Base-by-base conservation (phyloP, 2,888 invertebrate species). In the Ochropleura leucogaster region DNA sequence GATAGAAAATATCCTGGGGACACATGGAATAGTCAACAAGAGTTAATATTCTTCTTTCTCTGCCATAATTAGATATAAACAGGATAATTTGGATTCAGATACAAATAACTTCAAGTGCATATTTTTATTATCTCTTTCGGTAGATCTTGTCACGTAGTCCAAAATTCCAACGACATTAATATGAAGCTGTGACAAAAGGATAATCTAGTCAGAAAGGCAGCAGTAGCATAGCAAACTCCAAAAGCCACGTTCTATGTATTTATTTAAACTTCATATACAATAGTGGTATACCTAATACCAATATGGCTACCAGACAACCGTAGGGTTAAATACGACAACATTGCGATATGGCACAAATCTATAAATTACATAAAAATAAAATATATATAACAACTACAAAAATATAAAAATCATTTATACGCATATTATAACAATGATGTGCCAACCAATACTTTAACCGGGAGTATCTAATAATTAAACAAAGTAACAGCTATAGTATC, bases 401-500 rank as follows among this genome's bases (percentile, higher is more conserved):
- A 30, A 30, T 30, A 30, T 30, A 30, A 30, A 1, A 12, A 55
- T 55, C 12, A 30, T 68, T 44, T 46, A 18, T 12, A 3, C 9
- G 49, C 6, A 14, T 20, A 14, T 10, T 70, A 10, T n/a, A 65
- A n/a, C n/a, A 18, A 9, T 20, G 4, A n/a, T 47, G 5, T 51
- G 0, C 10, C 7, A 66, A 42, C 44, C 9, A 55, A 16, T 16
- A 20, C 12, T 20, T 72, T 30, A 30, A 30, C 30, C 3, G 30
- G 30, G 30, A 30, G 30, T 30, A 30, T 47, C 14, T 40, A 71
- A 51, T 40, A 70, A 30, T 42, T 14, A 18, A 18, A 9, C 18
- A 70, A 72, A 18, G 40, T 55, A 49, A 18, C 18, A 47, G 8
- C 12, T 68, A 18, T 9, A 3, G 30, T 47, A 77, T 71, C 16